These are phyloP conservation scores for Oasisia sp. DNA, from an alignment of 2,888 invertebrate genomes.

Conservation along the genomic window DNA sequence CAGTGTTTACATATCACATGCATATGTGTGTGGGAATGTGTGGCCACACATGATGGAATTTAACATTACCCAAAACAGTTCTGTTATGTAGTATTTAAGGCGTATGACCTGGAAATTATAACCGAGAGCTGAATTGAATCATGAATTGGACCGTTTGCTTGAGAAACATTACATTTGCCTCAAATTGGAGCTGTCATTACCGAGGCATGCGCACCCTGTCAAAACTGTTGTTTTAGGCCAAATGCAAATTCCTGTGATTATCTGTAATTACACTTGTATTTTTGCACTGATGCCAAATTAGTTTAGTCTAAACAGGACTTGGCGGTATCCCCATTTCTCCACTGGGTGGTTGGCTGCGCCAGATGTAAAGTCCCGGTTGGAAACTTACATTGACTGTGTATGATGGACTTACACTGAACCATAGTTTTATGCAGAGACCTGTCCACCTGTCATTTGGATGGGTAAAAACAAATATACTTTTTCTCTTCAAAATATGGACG, in stretches of 20 bases:
- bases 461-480: no score
- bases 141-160: neutral
- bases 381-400: no score
- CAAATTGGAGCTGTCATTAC: neutral
- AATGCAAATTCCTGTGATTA: neutral
- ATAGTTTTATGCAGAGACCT: no score
- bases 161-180: neutral
- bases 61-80: neutral
- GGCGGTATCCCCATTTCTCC: neutral
- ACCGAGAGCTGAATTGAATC: neutral
- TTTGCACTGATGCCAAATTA: slow-evolving; percentile 11
- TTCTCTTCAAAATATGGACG: no score
- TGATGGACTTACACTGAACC: no score
- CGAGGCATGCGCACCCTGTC: neutral
- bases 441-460: no score
- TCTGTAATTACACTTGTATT: neutral
- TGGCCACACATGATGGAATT: neutral
- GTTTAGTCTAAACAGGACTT: neutral
- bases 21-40: neutral
- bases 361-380: neutral
- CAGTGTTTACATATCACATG: neutral
- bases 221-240: neutral
- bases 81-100: neutral
- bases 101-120: neutral
- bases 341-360: neutral